Base-by-base conservation (phyloP, 2,797 vertebrate species). In the Helarctos malayanus region DNA sequence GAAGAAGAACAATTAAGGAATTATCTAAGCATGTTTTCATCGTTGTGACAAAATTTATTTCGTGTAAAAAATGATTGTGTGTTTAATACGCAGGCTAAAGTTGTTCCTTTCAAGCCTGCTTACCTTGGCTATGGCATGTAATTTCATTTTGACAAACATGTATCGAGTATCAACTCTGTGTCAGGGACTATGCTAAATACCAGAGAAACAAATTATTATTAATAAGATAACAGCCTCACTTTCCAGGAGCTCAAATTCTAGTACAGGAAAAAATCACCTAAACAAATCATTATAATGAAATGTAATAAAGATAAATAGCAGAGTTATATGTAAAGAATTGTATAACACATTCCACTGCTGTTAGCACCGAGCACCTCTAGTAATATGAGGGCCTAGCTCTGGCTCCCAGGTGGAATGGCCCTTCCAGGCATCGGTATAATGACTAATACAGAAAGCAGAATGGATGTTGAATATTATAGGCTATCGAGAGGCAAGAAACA, bases 1-100 rank as follows among this genome's bases (percentile, higher is more conserved):
- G 14, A 95, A 87, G 35, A 18, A 61, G 45, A 85, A 12, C 52
- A 88, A 27, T 84, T 23, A 81, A 79, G 56, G 21, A 71, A 69
- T 27, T 14, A 3, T 80, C 27, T 32, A 57, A 35, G n/a, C 15
- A 18, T n/a, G 25, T 71, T 98, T 97, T 97, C 29, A 41, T 73
- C 52, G 45, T 87, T 96, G 32, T 27, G 23, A 94, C 98, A 98
- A 97, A 79, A 96, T 84, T 79, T 98, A 98, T 94, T 97, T 96
- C 96, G 59, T 82, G 68, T 76, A 97, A 95, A 9, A 61, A 89
- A 49, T 63, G 63, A 84, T 81, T 96, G 61, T 94, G 89, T 96
- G 73, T 94, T 95, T 98, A 86, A 85, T 94, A 76, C 38, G 11
- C 32, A 93, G 92, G n/a, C 95, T 96, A 92, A 97, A 96, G 47